These are phyloP conservation scores for Apostichopus leukothele DNA, from an alignment of 53 echinoderm and acorn worm species.

Conservation along the genomic window DNA sequence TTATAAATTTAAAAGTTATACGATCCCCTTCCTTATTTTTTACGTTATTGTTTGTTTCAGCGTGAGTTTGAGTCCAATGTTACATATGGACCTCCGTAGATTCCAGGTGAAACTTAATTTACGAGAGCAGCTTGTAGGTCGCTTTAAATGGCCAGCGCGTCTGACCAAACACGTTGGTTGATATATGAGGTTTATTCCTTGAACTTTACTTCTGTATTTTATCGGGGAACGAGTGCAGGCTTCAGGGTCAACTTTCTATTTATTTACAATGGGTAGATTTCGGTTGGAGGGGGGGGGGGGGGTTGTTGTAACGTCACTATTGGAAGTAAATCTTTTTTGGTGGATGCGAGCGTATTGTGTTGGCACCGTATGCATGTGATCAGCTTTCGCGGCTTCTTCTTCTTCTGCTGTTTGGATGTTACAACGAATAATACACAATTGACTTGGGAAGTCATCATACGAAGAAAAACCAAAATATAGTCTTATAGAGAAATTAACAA, in stretches of 20 bases:
- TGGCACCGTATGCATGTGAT: no score
- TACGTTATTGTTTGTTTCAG: no score
- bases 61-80: not conserved
- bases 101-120: slow-evolving; percentile 22
- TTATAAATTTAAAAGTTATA: no score
- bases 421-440: no score
- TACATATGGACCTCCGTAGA: slow-evolving; percentile 3
- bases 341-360: not conserved
- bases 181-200: slow-evolving; percentile 21
- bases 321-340: not conserved
- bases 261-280: slow-evolving; percentile 12
- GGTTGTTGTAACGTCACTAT: not conserved
- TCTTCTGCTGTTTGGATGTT: no score
- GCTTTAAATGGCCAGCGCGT: slow-evolving; percentile 16
- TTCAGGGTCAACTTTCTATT: slow-evolving; percentile 27
- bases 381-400: no score
- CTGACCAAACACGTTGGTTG: slow-evolving; percentile 29
- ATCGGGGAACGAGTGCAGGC: not conserved
- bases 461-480: no score
- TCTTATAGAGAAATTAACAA: no score
- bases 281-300: not conserved
- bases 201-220: slow-evolving; percentile 8
- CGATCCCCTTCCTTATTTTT: no score
- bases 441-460: no score
- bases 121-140: slow-evolving; percentile 1